Conservation (phyloP, 2,797 vertebrate species). For the Pygocentrus nattereri region DNA sequence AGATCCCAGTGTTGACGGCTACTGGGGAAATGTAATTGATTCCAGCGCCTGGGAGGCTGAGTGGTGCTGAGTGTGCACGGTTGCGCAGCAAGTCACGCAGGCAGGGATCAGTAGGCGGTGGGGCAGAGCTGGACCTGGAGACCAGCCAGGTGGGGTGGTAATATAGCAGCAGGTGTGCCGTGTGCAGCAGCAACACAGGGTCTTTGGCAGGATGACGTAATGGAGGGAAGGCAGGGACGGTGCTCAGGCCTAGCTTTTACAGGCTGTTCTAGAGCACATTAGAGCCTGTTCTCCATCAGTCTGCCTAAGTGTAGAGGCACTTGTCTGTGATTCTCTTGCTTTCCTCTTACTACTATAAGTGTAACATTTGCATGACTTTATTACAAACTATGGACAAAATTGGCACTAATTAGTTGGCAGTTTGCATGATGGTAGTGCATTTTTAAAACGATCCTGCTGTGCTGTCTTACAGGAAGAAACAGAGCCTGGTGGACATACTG, state of each 20-base stretch:
- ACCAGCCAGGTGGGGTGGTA: slow-evolving; percentile 59
- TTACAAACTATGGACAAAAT: no score
- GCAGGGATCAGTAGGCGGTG: slow-evolving; percentile 39
- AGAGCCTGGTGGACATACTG: no score
- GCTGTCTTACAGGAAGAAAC: no score
- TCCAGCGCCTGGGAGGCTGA: not conserved
- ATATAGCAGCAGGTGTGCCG: slow-evolving; percentile 74
- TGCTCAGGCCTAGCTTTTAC: slow-evolving; percentile 45
- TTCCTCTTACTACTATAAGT: not conserved
- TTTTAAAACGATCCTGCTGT: no score
- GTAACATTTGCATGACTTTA: no score
- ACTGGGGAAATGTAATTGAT: slow-evolving; percentile 10
- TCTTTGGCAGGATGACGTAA: slow-evolving; percentile 74
- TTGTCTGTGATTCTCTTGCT: not conserved
- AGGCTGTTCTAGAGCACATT: slow-evolving; percentile 37
- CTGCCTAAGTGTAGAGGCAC: not conserved
- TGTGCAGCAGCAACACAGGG: slow-evolving; percentile 76
- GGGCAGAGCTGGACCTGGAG: slow-evolving; percentile 66
- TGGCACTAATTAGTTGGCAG: no score
- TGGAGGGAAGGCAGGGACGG: slow-evolving; percentile 61
- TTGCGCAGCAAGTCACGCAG: slow-evolving; percentile 23
- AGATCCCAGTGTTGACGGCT: not conserved
- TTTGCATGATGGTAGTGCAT: no score
- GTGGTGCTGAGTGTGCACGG: slow-evolving; percentile 3
- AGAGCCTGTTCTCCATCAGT: slow-evolving; percentile 58